Base-by-base conservation (phyloP, 2,797 vertebrate genomes). In the Tarsius wallacei region DNA sequence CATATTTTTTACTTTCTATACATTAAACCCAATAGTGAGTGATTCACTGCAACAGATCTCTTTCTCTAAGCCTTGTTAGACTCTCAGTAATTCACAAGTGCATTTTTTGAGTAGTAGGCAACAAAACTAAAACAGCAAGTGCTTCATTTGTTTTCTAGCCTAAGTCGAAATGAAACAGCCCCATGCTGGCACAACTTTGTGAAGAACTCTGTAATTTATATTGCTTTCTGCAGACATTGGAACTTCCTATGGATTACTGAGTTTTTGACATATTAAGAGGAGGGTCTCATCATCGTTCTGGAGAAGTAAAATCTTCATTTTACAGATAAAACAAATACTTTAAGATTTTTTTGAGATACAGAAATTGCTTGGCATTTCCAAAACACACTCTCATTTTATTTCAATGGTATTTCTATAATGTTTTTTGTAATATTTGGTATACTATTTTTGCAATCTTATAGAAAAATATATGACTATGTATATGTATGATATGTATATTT, bases 141-240 rank as follows among this genome's bases (percentile, higher is more conserved):
- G 36, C 51, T 85, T 89, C 89, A 80, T 95, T 95, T 83, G n/a
- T 95, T 93, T 96, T 86, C 74, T 53, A 78, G 78, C 73, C 78
- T 63, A 53, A 77, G 71, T 77, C 9, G 2, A 94, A 95, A 85
- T 36, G 47, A 88, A 89, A 63, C 19, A 64, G 33, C 55, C 94
- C 28, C 91, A 88, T 59, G 83, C 68, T 96, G 89, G 81, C 36
- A 61, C 4, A 73, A 57, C 78, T 83, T 87, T 81, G 80, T 80
- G 51, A 59, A 78, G 31, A 90, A 74, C 26, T 24, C 55, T 84
- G 53, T 76, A 57, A 89, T 14, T 91, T 90, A 57, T 15, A 68
- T 24, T 86, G 42, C 33, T 91, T 86, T 64, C 59, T 36, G n/a
- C 80, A 53, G 55, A 55, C 26, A 59, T 55, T 82, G 91, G 14